These are phyloP conservation scores for Ladona fulva DNA, from an alignment of 1,140 invertebrate species.

Conservation along the genomic window DNA sequence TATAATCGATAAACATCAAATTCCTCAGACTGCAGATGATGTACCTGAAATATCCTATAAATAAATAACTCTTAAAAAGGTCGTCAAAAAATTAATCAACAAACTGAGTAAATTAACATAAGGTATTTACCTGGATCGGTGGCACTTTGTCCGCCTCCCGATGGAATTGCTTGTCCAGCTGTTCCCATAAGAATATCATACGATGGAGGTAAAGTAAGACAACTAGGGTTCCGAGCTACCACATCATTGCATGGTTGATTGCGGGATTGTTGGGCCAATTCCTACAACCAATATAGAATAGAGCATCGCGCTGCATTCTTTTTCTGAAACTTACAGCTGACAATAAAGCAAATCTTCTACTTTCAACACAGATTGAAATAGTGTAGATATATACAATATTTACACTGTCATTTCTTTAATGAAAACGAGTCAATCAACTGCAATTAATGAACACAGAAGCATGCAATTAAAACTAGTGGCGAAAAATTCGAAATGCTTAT, in stretches of 20 bases:
- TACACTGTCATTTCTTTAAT: too few species aligned
- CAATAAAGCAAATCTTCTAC: too few species aligned
- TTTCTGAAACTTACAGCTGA: too few species aligned
- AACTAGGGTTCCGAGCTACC: slow-evolving; percentile 41
- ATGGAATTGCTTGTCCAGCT: slow-evolving; percentile 26
- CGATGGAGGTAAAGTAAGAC: slow-evolving; percentile 45
- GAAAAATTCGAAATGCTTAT: not conserved
- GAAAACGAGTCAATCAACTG: not conserved
- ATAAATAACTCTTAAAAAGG: too few species aligned
- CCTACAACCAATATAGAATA: slow-evolving; percentile 31
- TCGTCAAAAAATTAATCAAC: too few species aligned
- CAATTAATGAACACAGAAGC: not conserved
- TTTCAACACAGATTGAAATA: too few species aligned
- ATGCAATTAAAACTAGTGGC: not conserved
- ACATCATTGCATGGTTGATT: slow-evolving; percentile 28
- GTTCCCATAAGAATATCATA: slow-evolving; percentile 46
- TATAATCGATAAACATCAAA: too few species aligned
- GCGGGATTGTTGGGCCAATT: slow-evolving; percentile 40
- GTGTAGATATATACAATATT: too few species aligned
- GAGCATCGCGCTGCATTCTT: too few species aligned
- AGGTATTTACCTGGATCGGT: slow-evolving; percentile 13
- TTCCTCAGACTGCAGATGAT: too few species aligned
- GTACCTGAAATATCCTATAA: too few species aligned
- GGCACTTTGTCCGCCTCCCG: slow-evolving; percentile 14
- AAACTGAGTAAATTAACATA: too few species aligned